Percentiles rank a stretch among this genome's conserved stretches.
Evolutionary conservation across 2,113 vertebrate species (phyloP).

Genomic region (Tetrao urogallus): DNA sequence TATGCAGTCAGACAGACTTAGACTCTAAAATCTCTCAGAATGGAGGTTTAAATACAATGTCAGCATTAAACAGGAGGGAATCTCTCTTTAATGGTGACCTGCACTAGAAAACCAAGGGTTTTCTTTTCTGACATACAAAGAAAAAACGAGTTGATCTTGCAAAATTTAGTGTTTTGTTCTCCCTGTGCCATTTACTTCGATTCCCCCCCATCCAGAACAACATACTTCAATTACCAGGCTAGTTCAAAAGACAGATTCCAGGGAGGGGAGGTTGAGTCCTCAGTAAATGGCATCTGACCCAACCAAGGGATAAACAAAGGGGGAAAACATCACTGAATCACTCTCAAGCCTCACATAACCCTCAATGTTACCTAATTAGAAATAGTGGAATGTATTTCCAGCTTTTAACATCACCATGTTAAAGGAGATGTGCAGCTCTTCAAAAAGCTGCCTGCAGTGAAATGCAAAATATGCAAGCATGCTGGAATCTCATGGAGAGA

Average conservation of each 20-base stretch:
- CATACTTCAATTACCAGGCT: not conserved
- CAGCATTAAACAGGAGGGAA: not conserved
- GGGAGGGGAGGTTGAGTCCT: not conserved
- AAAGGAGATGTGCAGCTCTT: not conserved
- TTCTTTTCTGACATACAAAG: not conserved
- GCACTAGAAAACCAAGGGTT: not conserved
- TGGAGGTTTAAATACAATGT: not conserved
- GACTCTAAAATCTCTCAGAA: not conserved
- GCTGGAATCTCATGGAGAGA: not conserved
- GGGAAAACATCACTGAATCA: not conserved
- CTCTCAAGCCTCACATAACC: not conserved
- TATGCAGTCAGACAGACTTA: not conserved
- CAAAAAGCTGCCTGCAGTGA: not conserved
- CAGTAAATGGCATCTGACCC: not conserved
- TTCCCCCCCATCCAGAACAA: not conserved
- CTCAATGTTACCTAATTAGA: not conserved
- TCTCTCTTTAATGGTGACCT: not conserved
- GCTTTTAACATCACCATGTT: not conserved
- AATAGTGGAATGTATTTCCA: not conserved
- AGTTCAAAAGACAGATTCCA: not conserved
- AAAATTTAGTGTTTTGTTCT: not conserved
- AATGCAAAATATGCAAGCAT: not conserved
- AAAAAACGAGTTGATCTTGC: not conserved
- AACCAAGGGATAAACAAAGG: not conserved
- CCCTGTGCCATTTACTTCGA: not conserved